Evolutionary conservation across 2,888 invertebrate genomes (phyloP), one percentile per base, ranked within the genome.

Genomic region (Epicampocera succincta): DNA sequence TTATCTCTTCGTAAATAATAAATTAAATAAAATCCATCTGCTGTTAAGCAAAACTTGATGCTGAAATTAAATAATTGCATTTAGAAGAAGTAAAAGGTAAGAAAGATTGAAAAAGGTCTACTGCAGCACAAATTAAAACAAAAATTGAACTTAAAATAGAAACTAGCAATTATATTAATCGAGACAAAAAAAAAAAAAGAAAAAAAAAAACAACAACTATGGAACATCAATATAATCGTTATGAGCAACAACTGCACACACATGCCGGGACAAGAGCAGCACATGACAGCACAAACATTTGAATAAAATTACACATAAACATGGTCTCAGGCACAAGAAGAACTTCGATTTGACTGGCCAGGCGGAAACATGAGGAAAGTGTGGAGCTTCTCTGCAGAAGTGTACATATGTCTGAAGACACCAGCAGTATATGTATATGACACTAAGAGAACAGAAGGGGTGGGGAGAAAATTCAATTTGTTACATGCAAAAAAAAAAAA

Each of bases 81-180:
- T n/a, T n/a, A n/a, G n/a, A n/a, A n/a, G n/a, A n/a, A n/a, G n/a
- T n/a, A n/a, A n/a, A n/a, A n/a, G n/a, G n/a, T n/a, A n/a, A n/a
- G n/a, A n/a, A n/a, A 44, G 21, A 17, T 25, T 2, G 40, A 44
- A 61, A 3, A 21, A 61, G 3, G 3, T 42, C 44, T 42, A 48
- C 52, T 52, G 66, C 71, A 66, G 12, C 21, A 61, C 60, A 44
- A 76, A 69, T 8, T 17, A 21, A 60, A 63, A 4, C 46, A 71
- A 54, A 61, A 66, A n/a, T 38, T 1, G 19, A 48, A 72, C 71
- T 52, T 75, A 44, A 72, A 76, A 66, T 68, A 72, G 13, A 69
- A 81, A 66, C 80, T 73, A 72, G 68, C 81, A 81, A 81, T 81
- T 81, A 81, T 69, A 77, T 77, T 63, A 77, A 68, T 56, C 61